phyloP scores from a whole-genome alignment of 2,888 invertebrate genomes.

The Leucoma salicis region DNA sequence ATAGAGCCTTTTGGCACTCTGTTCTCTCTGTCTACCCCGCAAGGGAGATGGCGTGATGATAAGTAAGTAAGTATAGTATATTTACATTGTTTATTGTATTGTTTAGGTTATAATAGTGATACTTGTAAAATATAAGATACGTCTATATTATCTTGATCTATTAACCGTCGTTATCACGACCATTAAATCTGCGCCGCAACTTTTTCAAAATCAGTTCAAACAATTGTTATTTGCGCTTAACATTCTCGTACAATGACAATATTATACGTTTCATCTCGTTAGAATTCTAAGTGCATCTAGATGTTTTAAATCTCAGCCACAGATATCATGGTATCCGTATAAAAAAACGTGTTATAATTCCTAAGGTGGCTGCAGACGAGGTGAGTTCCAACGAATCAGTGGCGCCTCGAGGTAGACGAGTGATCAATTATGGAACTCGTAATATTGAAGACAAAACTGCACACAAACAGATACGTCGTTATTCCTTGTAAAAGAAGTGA shows the following conservation, averaged over 20 bases:
- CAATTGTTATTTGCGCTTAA: background rate
- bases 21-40: too few relatives aligned
- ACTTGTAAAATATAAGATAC: too few relatives aligned
- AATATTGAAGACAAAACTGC: background rate
- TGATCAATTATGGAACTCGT: constrained; percentile 25
- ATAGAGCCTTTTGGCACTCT: too few relatives aligned
- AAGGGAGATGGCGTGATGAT: too few relatives aligned
- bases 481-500: background rate
- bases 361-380: background rate
- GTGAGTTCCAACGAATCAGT: background rate
- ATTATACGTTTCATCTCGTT: background rate
- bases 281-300: constrained; percentile 11
- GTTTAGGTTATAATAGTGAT: too few relatives aligned
- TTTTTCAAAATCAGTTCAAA: background rate
- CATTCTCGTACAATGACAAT: background rate
- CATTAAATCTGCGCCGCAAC: too few relatives aligned
- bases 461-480: background rate
- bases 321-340: background rate
- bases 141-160: too few relatives aligned
- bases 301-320: constrained; percentile 12
- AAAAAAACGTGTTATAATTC: constrained; percentile 10
- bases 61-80: too few relatives aligned
- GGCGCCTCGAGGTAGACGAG: background rate
- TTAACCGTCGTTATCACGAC: too few relatives aligned
- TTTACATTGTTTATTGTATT: too few relatives aligned